Conservation (phyloP, 2,113 vertebrate genomes). For the Datnioides undecimradiatus region DNA sequence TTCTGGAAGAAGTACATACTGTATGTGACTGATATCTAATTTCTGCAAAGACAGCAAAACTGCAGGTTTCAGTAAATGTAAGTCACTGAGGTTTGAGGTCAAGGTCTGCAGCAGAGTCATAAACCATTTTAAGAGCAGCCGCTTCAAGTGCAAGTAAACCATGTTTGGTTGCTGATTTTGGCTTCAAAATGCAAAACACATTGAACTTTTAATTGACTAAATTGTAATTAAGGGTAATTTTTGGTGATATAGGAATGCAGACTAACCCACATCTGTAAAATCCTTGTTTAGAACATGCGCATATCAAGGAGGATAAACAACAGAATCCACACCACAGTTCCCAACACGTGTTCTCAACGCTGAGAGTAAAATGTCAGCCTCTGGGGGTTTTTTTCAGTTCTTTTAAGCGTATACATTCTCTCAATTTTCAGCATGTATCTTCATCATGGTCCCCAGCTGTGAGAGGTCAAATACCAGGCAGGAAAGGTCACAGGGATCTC, state of each 20-base stretch:
- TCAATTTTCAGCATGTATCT: conserved; percentile 42
- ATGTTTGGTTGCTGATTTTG: conserved; percentile 49
- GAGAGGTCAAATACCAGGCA: conserved; percentile 73
- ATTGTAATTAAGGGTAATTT: conserved; percentile 54
- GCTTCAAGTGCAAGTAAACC: conserved; percentile 42
- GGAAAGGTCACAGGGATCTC: conserved; percentile 64
- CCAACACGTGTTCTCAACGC: neutral
- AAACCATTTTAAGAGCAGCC: conserved; percentile 61
- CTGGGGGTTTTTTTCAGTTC: neutral
- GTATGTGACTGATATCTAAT: neutral
- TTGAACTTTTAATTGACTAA: conserved; percentile 48
- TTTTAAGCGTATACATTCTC: conserved; percentile 28
- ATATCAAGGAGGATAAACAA: conserved; percentile 34
- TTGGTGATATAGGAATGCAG: conserved; percentile 26
- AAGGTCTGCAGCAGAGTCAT: conserved; percentile 45
- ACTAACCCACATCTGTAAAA: conserved; percentile 53
- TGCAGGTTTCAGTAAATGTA: conserved; percentile 19
- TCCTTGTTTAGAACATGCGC: conserved; percentile 50
- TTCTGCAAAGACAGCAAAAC: conserved; percentile 14
- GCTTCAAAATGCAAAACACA: conserved; percentile 58
- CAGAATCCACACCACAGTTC: neutral
- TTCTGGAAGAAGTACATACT: conserved; percentile 9
- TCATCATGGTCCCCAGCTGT: conserved; percentile 46
- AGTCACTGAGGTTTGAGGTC: conserved; percentile 40
- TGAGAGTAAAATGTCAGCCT: neutral